phyloP scores from a whole-genome alignment of 2,113 vertebrate genomes.

The Eptesicus fuscus region DNA sequence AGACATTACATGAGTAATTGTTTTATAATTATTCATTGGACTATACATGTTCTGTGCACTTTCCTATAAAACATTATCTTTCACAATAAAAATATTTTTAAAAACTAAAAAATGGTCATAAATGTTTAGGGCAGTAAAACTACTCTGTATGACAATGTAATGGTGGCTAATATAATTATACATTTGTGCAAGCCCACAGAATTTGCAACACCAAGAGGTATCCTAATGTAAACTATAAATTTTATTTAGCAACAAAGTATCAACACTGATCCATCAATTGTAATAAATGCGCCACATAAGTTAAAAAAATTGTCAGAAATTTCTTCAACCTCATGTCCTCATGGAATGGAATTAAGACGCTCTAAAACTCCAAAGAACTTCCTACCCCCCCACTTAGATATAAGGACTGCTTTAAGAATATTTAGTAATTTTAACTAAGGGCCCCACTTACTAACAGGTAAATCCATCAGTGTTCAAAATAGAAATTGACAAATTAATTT shows the following conservation, averaged over 20 bases:
- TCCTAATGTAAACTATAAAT: neutral
- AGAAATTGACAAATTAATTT: neutral
- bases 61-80: neutral
- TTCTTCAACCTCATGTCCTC: neutral
- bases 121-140: neutral
- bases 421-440: neutral
- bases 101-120: neutral
- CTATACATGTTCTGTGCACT: neutral
- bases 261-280: neutral
- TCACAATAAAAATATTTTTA: neutral
- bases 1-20: neutral
- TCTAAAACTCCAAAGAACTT: neutral
- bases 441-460: neutral
- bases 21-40: neutral
- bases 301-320: neutral
- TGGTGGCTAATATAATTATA: neutral
- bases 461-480: neutral
- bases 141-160: neutral
- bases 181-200: neutral
- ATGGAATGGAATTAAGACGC: neutral
- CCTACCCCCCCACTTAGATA: neutral
- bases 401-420: neutral
- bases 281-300: neutral
- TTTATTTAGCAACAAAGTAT: neutral
- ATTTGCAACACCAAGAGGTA: neutral